These are phyloP conservation scores for Cecropterus lyciades DNA, from an alignment of 1,140 invertebrate species.

Conservation along the genomic window DNA sequence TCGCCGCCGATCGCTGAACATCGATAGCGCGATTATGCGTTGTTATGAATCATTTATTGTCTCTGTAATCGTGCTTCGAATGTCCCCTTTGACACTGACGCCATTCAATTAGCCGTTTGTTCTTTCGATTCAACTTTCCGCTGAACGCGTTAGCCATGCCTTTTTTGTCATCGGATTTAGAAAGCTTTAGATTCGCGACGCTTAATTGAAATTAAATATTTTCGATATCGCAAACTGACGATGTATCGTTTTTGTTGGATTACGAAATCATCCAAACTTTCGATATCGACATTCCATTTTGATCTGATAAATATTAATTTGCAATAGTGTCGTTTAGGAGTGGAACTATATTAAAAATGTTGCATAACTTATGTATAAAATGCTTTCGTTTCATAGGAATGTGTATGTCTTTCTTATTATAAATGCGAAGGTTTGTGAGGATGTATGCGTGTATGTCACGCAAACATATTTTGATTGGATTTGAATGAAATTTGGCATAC, in stretches of 20 bases:
- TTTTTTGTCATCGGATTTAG: constrained; percentile 17
- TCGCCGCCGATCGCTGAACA: constrained; percentile 45
- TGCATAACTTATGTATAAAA: background rate
- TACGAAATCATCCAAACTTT: background rate
- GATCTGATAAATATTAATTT: constrained; percentile 1
- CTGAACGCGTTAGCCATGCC: background rate
- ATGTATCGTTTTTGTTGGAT: background rate
- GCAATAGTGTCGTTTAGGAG: background rate
- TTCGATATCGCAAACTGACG: background rate
- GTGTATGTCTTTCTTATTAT: too few relatives aligned
- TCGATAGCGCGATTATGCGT: constrained; percentile 50
- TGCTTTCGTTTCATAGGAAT: too few relatives aligned
- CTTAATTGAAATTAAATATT: constrained; percentile 17
- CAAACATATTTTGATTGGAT: too few relatives aligned
- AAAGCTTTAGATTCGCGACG: constrained; percentile 19
- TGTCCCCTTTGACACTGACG: constrained; percentile 47
- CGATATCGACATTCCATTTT: background rate
- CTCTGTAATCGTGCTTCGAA: constrained; percentile 58
- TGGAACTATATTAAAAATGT: background rate
- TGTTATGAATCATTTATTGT: constrained; percentile 63
- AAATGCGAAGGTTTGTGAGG: too few relatives aligned
- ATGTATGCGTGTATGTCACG: too few relatives aligned
- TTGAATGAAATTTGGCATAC: too few relatives aligned
- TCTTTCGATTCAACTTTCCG: constrained; percentile 12
- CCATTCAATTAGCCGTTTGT: constrained; percentile 29